phyloP scores from a whole-genome alignment of 1,140 invertebrate species.

The Atta colombica region DNA sequence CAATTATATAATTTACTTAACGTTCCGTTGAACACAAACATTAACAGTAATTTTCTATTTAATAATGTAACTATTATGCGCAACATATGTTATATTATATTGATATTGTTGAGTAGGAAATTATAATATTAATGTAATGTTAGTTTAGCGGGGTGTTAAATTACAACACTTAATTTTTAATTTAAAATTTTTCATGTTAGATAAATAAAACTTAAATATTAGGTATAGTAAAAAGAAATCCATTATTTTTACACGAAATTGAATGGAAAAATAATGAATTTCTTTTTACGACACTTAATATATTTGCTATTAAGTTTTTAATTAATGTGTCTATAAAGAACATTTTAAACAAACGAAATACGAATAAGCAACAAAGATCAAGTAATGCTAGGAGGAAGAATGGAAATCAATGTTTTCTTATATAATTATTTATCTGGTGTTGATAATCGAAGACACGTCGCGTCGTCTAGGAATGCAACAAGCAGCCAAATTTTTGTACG shows the following conservation, averaged over 20 bases:
- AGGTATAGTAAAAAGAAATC: too few species aligned
- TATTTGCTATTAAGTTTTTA: neutral
- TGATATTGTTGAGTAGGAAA: too few species aligned
- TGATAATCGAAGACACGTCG: slow-evolving; percentile 28
- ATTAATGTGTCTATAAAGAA: neutral
- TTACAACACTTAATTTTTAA: neutral
- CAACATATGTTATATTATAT: too few species aligned
- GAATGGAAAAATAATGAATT: too few species aligned
- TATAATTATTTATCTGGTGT: slow-evolving; percentile 26
- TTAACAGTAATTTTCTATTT: too few species aligned
- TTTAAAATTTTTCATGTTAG: neutral
- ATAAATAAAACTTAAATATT: neutral
- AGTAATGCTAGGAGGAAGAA: neutral
- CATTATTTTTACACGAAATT: too few species aligned
- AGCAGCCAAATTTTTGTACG: slow-evolving; percentile 15
- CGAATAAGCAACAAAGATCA: too few species aligned
- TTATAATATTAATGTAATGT: too few species aligned
- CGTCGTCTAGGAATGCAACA: slow-evolving; percentile 7
- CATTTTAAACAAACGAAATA: neutral
- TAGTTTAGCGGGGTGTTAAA: too few species aligned
- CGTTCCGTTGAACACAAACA: too few species aligned
- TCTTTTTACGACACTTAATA: neutral
- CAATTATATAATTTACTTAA: neutral
- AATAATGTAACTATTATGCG: too few species aligned
- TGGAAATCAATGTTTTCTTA: neutral